phyloP scores from a whole-genome alignment of 64 coral and sea anemone genomes.

The Hydrozoanthus tunicans region DNA sequence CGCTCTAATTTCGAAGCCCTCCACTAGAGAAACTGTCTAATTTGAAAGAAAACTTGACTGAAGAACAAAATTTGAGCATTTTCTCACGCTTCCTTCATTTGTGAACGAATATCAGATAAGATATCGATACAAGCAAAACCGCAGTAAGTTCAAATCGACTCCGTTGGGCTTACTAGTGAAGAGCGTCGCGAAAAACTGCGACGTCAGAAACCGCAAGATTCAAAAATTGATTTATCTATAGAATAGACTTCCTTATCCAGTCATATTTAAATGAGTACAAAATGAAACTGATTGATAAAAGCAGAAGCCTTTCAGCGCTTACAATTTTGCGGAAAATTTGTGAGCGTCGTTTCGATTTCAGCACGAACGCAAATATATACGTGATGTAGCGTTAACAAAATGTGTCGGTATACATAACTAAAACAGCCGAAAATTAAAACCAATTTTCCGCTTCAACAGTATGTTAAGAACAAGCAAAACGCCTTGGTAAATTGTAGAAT shows the following conservation, averaged over 20 bases:
- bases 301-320: background rate
- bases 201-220: slow-evolving; percentile 43
- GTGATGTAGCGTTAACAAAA: too few relatives aligned
- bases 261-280: background rate
- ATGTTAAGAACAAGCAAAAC: background rate
- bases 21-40: background rate
- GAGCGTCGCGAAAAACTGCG: slow-evolving; percentile 1
- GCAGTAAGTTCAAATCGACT: slow-evolving; percentile 12
- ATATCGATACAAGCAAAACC: slow-evolving; percentile 27
- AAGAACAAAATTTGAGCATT: slow-evolving; percentile 1
- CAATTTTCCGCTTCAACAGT: background rate
- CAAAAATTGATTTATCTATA: slow-evolving; percentile 32
- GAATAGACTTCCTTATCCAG: slow-evolving; percentile 17
- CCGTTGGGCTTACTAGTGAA: background rate
- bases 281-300: background rate
- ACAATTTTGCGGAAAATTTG: background rate
- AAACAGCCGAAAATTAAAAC: background rate
- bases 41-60: background rate
- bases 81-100: slow-evolving; percentile 27
- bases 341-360: background rate
- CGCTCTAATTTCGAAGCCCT: background rate
- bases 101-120: slow-evolving; percentile 50
- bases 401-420: background rate
- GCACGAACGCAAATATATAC: background rate
- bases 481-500: background rate